These are phyloP conservation scores for Stenurella melanura DNA, from an alignment of 2,888 invertebrate genomes.

Conservation along the genomic window DNA sequence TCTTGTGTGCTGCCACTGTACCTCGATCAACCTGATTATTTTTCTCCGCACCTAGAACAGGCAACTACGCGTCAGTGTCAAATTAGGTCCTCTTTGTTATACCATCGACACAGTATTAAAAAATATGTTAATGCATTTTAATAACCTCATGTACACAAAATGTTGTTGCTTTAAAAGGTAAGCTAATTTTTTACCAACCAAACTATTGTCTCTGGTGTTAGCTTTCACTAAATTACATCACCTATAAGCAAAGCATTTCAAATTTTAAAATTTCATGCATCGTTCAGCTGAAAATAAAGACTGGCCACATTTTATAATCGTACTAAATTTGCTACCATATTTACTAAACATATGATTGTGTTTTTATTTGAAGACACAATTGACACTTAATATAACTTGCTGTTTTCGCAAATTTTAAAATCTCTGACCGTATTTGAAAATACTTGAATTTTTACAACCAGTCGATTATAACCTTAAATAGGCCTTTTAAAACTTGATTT, in stretches of 20 bases:
- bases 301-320: not conserved
- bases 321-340: no score
- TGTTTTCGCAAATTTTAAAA: no score
- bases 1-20: not conserved
- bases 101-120: not conserved
- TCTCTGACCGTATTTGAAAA: no score
- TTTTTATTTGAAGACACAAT: no score
- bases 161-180: constrained; percentile 25
- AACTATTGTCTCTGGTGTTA: constrained; percentile 20
- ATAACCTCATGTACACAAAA: constrained; percentile 14
- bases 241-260: constrained; percentile 17
- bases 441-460: no score
- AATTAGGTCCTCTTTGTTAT: not conserved
- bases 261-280: constrained; percentile 24
- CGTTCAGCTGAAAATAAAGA: not conserved
- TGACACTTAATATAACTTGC: no score
- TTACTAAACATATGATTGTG: no score
- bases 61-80: not conserved
- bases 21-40: not conserved
- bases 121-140: constrained; percentile 8
- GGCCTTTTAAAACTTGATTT: no score
- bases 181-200: constrained; percentile 18
- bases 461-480: no score
- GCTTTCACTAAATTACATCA: constrained; percentile 34
- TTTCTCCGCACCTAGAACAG: not conserved